Evolutionary conservation across 1,140 invertebrate species (phyloP).

Genomic region (Neodiprion fabricii): DNA sequence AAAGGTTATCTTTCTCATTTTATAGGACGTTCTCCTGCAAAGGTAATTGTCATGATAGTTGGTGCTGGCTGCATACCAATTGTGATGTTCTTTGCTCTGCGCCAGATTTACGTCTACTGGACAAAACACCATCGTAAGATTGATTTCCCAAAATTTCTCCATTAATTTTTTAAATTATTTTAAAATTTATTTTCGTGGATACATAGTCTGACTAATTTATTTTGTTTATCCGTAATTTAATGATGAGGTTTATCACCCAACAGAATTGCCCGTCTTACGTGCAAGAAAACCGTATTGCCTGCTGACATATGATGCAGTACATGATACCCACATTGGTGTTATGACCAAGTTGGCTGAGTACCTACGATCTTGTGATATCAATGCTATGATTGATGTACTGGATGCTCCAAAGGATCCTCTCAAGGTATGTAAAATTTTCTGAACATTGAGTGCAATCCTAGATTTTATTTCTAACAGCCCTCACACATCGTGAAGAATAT

Average conservation of each 20-base stretch:
- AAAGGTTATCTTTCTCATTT: background rate
- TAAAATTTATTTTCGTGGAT: no score
- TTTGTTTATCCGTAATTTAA: conserved; percentile 14
- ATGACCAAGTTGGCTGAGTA: conserved; percentile 50
- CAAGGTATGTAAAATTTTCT: conserved; percentile 37
- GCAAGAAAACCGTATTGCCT: conserved; percentile 48
- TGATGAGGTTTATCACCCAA: background rate
- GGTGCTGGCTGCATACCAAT: background rate
- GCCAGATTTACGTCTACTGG: background rate
- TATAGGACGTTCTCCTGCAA: background rate
- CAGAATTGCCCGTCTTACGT: background rate
- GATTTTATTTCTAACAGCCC: no score
- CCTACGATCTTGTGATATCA: conserved; percentile 49
- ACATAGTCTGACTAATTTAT: background rate
- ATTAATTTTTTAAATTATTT: no score
- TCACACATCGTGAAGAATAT: no score
- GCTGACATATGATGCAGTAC: conserved; percentile 51
- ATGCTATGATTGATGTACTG: conserved; percentile 53
- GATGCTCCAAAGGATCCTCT: conserved; percentile 45
- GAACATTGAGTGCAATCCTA: background rate
- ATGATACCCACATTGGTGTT: conserved; percentile 47
- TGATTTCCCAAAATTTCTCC: no score
- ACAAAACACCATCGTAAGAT: background rate
- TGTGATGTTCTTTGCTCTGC: background rate
- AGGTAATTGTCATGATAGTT: background rate